phyloP scores from a whole-genome alignment of 1,140 invertebrate species.

The Pseudomyrmex cubaensis region DNA sequence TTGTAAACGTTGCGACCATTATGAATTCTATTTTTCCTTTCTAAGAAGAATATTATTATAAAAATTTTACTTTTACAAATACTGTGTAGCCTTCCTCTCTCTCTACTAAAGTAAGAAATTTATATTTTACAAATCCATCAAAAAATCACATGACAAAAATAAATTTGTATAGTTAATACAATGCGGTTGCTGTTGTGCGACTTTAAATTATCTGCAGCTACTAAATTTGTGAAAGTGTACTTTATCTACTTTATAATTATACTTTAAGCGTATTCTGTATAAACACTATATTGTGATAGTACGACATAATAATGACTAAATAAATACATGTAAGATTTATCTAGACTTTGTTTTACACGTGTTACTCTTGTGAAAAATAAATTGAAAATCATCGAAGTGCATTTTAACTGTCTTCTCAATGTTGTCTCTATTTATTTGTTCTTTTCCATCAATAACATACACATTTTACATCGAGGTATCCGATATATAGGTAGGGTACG shows the following conservation, averaged over 20 bases:
- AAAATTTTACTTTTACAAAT: not conserved
- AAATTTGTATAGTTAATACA: constrained; percentile 7
- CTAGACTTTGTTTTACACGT: constrained; percentile 66
- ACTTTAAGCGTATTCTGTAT: constrained; percentile 78
- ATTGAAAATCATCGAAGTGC: constrained; percentile 63
- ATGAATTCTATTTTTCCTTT: not conserved
- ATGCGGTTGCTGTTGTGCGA: not conserved
- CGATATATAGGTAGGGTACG: constrained; percentile 73
- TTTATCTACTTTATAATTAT: constrained; percentile 59
- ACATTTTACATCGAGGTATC: constrained; percentile 72
- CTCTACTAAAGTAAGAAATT: not conserved
- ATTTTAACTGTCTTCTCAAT: constrained; percentile 70
- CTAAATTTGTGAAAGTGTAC: constrained; percentile 36
- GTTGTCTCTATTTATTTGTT: constrained; percentile 76
- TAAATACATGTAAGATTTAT: constrained; percentile 59
- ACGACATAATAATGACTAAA: constrained; percentile 71
- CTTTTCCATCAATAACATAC: constrained; percentile 74
- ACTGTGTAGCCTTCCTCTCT: not conserved
- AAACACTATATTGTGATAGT: constrained; percentile 82
- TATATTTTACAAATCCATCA: constrained; percentile 4
- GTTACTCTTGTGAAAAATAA: constrained; percentile 60
- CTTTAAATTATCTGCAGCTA: not conserved
- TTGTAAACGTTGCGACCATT: not conserved
- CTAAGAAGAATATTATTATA: constrained; percentile 1
- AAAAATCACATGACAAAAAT: constrained; percentile 13